Evolutionary conservation across 2,797 vertebrate species (phyloP).

Genomic region (Anas georgica): DNA sequence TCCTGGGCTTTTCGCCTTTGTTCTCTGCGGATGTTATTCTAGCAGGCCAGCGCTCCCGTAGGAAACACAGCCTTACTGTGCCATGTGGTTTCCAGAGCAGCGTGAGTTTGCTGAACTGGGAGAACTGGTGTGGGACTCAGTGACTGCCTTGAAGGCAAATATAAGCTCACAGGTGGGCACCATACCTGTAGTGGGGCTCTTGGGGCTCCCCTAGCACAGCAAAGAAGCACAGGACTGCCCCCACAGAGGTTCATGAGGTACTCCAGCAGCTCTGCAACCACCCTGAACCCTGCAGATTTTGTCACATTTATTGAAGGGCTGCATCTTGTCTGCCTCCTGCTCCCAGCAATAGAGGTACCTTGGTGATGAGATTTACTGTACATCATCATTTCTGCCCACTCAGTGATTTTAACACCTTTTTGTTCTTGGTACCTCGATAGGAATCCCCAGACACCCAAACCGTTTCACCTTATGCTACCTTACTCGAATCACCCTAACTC

Average conservation of each 20-base stretch:
- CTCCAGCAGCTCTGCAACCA: neutral
- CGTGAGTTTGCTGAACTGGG: neutral
- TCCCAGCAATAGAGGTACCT: neutral
- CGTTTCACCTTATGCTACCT: neutral
- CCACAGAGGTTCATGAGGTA: rapidly evolving
- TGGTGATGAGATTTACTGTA: neutral
- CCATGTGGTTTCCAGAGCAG: neutral
- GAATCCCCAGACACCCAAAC: neutral
- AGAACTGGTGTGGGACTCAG: neutral
- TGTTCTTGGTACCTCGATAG: neutral
- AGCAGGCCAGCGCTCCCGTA: rapidly evolving
- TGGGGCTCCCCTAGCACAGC: neutral
- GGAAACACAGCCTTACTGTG: neutral
- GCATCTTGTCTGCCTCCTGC: neutral
- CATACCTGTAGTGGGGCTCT: neutral
- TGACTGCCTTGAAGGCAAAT: neutral
- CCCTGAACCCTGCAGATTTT: neutral
- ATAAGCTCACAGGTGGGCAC: neutral
- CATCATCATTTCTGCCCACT: neutral
- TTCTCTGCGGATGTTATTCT: neutral
- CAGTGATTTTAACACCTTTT: neutral
- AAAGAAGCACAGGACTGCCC: neutral
- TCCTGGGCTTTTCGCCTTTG: neutral
- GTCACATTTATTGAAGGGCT: neutral
- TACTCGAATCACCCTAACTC: neutral